Base-by-base conservation (phyloP, 1,140 invertebrate species). In the Rhysida immarginata region DNA sequence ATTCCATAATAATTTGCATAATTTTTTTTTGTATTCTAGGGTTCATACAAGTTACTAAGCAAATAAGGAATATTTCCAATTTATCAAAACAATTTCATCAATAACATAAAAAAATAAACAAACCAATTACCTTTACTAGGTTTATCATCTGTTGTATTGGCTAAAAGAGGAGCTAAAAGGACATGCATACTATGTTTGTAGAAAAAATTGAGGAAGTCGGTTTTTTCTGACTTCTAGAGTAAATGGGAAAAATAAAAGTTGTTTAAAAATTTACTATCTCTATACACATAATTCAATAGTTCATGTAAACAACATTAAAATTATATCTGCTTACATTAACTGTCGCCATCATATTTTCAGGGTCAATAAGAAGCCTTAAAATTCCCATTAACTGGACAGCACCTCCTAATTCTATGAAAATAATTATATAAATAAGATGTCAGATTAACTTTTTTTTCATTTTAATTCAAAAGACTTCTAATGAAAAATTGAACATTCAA, bases 121-220 rank as follows among this genome's bases (percentile, higher is more conserved):
- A 48, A 48, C 8, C 21, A 26, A 26, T 25, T 64, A 74, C 72
- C 72, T 68, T 82, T 85, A 53, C 78, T 81, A 16, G 88, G 87
- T 64, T 82, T 82, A 59, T 91, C 87, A 48, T 86, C 85, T 13
- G 80, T 81, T 26, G 93, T 97, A 65, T 95, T 95, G 18, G 83
- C 81, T 65, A 96, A 74, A 57, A 97, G 72, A 20, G 93, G 93
- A 29, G 85, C 90, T 82, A 75, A 26, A 68, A 98, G 74, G 46
- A 90, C 86, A 70, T 93, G 86, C 76, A 99, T 93, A 74, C 91
- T 95, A 71, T 95, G 87, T 69, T 96, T 96, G 74, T 99, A 99
- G 71, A 99, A 99, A 70, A 96, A 97, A 71, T 88, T 92, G 14
- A 99, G 78, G 71, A 99, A 99, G 70, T 99, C 95, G 26, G 88